Conservation (phyloP, 1,140 invertebrate genomes). For the Euborellia annulipes region DNA sequence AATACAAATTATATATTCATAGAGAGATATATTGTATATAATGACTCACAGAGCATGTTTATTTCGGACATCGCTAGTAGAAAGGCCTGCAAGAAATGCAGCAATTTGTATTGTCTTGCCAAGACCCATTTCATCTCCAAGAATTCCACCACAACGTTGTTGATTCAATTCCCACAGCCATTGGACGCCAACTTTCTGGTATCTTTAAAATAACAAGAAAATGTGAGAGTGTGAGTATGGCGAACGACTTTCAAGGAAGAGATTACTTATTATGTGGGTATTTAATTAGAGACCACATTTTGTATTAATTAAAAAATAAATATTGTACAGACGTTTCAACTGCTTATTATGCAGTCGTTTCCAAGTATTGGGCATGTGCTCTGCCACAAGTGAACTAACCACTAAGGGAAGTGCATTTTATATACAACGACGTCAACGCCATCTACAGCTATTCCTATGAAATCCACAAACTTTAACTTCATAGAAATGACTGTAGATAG, state of each 20-base stretch:
- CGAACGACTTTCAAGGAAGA: neutral
- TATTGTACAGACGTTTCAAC: too few species aligned
- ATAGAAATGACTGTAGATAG: too few species aligned
- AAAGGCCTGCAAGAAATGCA: conserved; percentile 55
- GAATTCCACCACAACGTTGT: conserved; percentile 60
- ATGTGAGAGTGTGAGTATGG: neutral
- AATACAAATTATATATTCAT: too few species aligned
- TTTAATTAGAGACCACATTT: neutral
- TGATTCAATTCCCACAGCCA: conserved; percentile 87
- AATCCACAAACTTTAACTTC: too few species aligned
- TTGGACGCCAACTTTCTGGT: conserved; percentile 63
- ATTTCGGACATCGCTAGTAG: conserved; percentile 36
- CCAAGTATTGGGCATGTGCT: neutral
- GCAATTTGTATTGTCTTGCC: conserved; percentile 83
- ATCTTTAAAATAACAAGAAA: conserved; percentile 29
- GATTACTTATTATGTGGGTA: neutral
- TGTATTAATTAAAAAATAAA: too few species aligned
- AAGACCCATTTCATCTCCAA: conserved; percentile 82
- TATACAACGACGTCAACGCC: too few species aligned
- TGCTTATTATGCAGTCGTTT: too few species aligned
- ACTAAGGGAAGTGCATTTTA: too few species aligned
- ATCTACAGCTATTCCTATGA: too few species aligned
- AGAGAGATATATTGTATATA: too few species aligned
- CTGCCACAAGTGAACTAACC: neutral
- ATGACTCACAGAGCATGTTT: too few species aligned